phyloP scores from a whole-genome alignment of 30 jellyfish, hydroid and myxozoan species.

The Turritopsis dohrnii region DNA sequence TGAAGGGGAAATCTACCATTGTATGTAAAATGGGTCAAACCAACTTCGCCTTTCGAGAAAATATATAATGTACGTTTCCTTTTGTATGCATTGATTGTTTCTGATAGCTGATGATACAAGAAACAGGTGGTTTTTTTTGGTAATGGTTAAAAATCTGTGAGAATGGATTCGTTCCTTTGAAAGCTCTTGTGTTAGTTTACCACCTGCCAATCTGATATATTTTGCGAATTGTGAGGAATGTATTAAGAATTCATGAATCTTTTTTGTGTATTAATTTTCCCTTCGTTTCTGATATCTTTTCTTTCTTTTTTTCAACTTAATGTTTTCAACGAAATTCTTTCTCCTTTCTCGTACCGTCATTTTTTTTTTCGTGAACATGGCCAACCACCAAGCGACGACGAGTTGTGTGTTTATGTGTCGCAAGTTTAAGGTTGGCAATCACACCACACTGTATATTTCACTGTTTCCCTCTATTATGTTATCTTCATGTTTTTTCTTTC shows the following conservation, averaged over 20 bases:
- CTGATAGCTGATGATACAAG: not conserved
- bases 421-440: not conserved
- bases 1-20: too few relatives aligned
- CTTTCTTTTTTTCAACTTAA: not conserved
- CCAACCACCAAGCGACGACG: not conserved
- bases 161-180: not conserved
- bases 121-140: not conserved
- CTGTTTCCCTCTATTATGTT: too few relatives aligned
- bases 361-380: not conserved
- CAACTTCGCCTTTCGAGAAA: too few relatives aligned
- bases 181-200: not conserved
- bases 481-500: slow-evolving; percentile 8
- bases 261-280: not conserved
- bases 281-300: not conserved
- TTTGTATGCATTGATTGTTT: not conserved
- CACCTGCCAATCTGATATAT: slow-evolving; percentile 2
- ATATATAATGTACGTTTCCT: too few relatives aligned
- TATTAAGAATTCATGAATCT: not conserved
- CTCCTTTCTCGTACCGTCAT: not conserved
- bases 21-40: too few relatives aligned
- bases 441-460: too few relatives aligned
- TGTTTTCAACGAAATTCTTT: not conserved
- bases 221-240: not conserved
- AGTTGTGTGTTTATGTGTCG: not conserved
- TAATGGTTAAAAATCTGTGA: not conserved